Evolutionary conservation across 2,797 vertebrate genomes (phyloP), one percentile per base, ranked within the genome.

Genomic region (Potorous gilbertii): DNA sequence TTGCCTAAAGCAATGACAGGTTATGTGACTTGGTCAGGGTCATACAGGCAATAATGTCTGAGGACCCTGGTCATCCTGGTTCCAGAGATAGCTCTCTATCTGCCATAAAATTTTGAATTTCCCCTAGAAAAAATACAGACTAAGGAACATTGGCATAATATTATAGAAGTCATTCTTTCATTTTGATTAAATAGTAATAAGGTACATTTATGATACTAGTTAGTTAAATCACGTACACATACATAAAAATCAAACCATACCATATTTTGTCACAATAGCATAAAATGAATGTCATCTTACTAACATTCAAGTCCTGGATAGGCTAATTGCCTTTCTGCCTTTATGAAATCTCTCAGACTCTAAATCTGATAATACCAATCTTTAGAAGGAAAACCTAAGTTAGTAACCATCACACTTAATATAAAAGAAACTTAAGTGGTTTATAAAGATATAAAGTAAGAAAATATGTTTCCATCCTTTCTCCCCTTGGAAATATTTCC

Each of bases 221-320:
- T 96, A 95, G 97, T 97, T 98, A 96, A 97, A 96, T 95, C 29
- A 95, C 46, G 74, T 94, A 95, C 55, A 90, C 31, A 95, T 46
- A 55, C 94, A 97, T 59, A 93, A 28, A 97, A 66, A 96, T 95
- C 90, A 95, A 57, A 94, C 74, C 9, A 97, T 55, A 94, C 54
- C 29, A 92, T 93, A 90, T 95, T 94, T 54, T 74, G 92, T 94
- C 96, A 95, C 12, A 96, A 57, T 55, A 96, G 55, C 55, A 50
- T 89, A 92, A 96, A 97, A 96, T 95, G 28, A 90, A 54, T 87
- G 92, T 56, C 91, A 92, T 93, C 74, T 92, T 94, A 96, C 90
- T 97, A 95, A 97, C 96, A 96, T 96, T 91, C 40, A 90, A 95
- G n/a, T 95, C 59, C 74, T 94, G 31, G 90, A 94, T 96, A 56